phyloP scores from a whole-genome alignment of 2,888 invertebrate species.

The Limnephilus rhombicus region DNA sequence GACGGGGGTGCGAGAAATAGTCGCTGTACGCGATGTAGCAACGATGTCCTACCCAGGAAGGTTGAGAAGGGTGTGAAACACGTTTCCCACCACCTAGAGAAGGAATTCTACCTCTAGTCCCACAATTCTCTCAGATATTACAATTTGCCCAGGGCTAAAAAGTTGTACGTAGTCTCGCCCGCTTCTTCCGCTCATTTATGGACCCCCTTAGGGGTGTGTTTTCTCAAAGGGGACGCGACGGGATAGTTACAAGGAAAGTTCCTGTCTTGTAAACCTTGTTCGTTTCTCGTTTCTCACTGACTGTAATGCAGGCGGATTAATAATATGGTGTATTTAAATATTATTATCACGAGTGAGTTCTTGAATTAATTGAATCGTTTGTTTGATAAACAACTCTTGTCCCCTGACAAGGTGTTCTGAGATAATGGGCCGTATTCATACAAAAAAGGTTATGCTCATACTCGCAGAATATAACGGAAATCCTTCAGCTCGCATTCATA shows the following conservation, averaged over 20 bases:
- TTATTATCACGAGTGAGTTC: neutral
- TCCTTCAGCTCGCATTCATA: too few relatives aligned
- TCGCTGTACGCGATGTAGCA: constrained; percentile 3
- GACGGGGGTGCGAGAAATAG: constrained; percentile 30
- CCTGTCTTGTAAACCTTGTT: constrained; percentile 33
- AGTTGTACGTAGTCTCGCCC: constrained; percentile 53
- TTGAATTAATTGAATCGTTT: neutral
- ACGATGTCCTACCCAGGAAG: constrained; percentile 43
- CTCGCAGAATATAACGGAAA: too few relatives aligned
- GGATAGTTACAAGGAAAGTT: constrained; percentile 40
- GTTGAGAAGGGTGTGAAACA: constrained; percentile 62
- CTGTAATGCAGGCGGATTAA: neutral
- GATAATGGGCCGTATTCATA: too few relatives aligned
- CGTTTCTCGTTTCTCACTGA: constrained; percentile 6
- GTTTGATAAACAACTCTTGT: neutral
- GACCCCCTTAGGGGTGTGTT: constrained; percentile 48
- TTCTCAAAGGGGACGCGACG: constrained; percentile 15
- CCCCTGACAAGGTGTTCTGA: neutral
- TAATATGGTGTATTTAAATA: neutral
- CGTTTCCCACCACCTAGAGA: constrained; percentile 1
- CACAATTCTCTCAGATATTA: constrained; percentile 48
- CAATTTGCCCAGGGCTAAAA: constrained; percentile 44
- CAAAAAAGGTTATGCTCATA: too few relatives aligned
- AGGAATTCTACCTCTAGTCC: constrained; percentile 41
- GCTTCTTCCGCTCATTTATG: constrained; percentile 45